Percentiles rank a stretch among this genome's conserved stretches.
These are phyloP conservation scores for Arenicola marina DNA, from an alignment of 2,888 invertebrate species.

Conservation along the genomic window DNA sequence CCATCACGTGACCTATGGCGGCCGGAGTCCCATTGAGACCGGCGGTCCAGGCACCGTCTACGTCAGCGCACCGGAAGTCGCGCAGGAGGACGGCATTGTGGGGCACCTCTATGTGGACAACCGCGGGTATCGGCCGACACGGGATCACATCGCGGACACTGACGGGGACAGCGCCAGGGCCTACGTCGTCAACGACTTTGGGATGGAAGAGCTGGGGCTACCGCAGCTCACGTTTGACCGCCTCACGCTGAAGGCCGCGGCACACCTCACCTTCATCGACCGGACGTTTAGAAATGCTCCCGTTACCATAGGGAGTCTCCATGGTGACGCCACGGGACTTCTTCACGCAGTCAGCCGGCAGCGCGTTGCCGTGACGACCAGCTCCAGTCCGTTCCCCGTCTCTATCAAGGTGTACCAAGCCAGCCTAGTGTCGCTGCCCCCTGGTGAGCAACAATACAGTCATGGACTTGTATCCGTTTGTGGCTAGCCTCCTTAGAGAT, in stretches of 20 bases:
- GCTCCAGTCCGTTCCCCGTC: slow-evolving; percentile 40
- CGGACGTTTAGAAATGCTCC: slow-evolving; percentile 11
- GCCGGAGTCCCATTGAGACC: slow-evolving; percentile 35
- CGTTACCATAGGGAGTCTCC: slow-evolving; percentile 33
- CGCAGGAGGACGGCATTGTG: slow-evolving; percentile 22
- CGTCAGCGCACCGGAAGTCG: slow-evolving; percentile 16
- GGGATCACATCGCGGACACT: slow-evolving; percentile 30
- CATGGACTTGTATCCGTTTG: too few relatives aligned
- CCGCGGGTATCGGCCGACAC: slow-evolving; percentile 33
- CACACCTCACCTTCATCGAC: slow-evolving; percentile 38
- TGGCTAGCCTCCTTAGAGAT: too few relatives aligned
- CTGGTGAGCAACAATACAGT: too few relatives aligned
- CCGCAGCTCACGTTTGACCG: slow-evolving; percentile 32
- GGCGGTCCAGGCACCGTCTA: slow-evolving; percentile 45
- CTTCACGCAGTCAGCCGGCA: slow-evolving; percentile 38
- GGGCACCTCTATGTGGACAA: slow-evolving; percentile 39
- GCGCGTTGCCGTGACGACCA: slow-evolving; percentile 30
- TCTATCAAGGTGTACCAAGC: slow-evolving; percentile 40
- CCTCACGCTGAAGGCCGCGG: slow-evolving; percentile 36
- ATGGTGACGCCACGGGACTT: slow-evolving; percentile 43
- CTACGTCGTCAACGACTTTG: slow-evolving; percentile 32
- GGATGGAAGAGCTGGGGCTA: slow-evolving; percentile 17
- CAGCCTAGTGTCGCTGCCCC: slow-evolving; percentile 4
- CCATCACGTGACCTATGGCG: slow-evolving; percentile 37
- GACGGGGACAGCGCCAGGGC: slow-evolving; percentile 37